Evolutionary conservation across 2,888 invertebrate genomes (phyloP).

Genomic region (Acronicta psi): DNA sequence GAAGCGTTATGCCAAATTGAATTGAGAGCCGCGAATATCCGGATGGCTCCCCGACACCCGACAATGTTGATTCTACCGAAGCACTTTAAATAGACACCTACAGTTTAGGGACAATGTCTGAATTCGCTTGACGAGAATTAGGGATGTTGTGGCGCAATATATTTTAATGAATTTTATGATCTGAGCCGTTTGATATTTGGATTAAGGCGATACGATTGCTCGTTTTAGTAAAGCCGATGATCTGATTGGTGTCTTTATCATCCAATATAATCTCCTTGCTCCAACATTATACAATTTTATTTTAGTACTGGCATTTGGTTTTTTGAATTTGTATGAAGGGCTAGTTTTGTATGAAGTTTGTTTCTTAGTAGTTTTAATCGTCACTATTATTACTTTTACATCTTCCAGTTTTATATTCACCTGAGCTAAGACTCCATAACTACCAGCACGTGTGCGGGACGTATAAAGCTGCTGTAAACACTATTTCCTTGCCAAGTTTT

Average conservation of each 20-base stretch:
- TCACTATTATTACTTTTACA: conserved; percentile 3
- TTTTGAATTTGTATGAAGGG: background rate
- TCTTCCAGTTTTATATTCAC: conserved; percentile 17
- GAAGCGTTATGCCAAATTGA: conserved; percentile 79
- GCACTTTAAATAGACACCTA: conserved; percentile 50
- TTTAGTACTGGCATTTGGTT: no score
- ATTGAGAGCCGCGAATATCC: conserved; percentile 73
- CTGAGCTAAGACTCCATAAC: conserved; percentile 7
- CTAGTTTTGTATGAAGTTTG: no score
- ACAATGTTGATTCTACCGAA: conserved; percentile 53
- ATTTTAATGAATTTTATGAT: conserved; percentile 40
- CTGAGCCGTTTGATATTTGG: background rate
- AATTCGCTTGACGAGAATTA: conserved; percentile 49
- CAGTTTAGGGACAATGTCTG: conserved; percentile 48
- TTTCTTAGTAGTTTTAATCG: background rate
- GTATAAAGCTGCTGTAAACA: conserved; percentile 41
- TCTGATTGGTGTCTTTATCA: background rate
- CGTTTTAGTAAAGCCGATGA: background rate
- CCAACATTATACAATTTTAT: no score
- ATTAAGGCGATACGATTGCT: no score
- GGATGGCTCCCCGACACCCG: conserved; percentile 54
- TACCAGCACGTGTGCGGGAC: conserved; percentile 25
- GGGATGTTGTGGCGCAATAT: conserved; percentile 43
- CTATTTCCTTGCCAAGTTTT: conserved; percentile 48
- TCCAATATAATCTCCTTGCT: background rate